These are phyloP conservation scores for Cenopis cana DNA, from an alignment of 2,888 invertebrate genomes.

Conservation along the genomic window DNA sequence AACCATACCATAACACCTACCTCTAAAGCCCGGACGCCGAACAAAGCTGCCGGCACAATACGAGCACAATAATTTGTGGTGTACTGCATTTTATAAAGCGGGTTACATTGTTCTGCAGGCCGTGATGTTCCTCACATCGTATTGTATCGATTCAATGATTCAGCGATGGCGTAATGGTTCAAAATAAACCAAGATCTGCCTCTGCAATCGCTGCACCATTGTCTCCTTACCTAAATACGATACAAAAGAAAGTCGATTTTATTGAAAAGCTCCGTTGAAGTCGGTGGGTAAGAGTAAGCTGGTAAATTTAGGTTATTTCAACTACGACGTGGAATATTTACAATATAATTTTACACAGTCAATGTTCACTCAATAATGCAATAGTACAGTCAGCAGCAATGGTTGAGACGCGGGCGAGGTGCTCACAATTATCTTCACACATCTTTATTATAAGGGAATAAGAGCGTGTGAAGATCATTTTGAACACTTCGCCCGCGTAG, in stretches of 20 bases:
- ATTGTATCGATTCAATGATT: constrained; percentile 74
- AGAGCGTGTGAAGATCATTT: too few species aligned
- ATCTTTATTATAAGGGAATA: too few species aligned
- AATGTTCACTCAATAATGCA: not conserved
- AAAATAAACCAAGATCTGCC: constrained; percentile 71
- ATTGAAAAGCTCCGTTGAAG: constrained; percentile 21
- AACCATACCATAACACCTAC: not conserved
- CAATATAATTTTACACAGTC: too few species aligned
- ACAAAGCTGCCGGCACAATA: constrained; percentile 33
- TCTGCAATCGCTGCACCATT: constrained; percentile 76
- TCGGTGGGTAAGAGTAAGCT: not conserved
- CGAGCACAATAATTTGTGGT: constrained; percentile 35
- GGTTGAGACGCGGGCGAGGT: too few species aligned
- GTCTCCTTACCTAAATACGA: constrained; percentile 68
- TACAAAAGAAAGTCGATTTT: constrained; percentile 69
- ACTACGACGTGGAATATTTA: not conserved
- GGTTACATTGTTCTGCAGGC: constrained; percentile 38
- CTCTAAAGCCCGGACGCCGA: constrained; percentile 5
- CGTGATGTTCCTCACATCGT: constrained; percentile 53
- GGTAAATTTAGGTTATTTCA: not conserved
- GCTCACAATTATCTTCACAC: too few species aligned
- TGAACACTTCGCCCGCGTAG: too few species aligned
- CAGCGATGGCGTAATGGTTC: constrained; percentile 70
- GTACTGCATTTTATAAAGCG: constrained; percentile 42
- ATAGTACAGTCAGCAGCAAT: not conserved